Conservation (phyloP, 2,888 invertebrate genomes). For the Eilema depressum region DNA sequence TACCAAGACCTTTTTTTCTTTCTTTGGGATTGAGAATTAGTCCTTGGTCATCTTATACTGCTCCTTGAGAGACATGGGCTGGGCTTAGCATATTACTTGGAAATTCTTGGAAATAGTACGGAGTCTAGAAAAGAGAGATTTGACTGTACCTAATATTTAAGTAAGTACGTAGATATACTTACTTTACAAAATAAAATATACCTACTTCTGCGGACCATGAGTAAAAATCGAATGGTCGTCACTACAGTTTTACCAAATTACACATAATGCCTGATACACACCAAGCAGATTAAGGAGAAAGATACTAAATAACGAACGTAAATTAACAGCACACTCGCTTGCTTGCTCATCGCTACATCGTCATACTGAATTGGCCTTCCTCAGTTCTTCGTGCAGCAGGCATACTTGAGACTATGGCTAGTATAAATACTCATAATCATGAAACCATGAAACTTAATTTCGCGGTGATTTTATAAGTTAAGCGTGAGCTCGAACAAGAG, state of each 20-base stretch:
- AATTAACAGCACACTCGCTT: background rate
- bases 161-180: no score
- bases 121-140: background rate
- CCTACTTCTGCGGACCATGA: background rate
- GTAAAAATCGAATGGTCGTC: no score
- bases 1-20: no score
- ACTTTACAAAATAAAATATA: no score
- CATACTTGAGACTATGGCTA: background rate
- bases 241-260: no score
- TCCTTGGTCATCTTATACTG: no score
- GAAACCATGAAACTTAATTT: background rate
- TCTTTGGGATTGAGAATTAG: no score
- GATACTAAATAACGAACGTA: background rate
- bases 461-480: background rate
- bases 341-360: background rate
- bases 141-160: no score
- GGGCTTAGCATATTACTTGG: no score
- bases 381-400: background rate
- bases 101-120: no score
- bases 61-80: no score
- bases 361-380: background rate
- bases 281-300: background rate
- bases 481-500: conserved; percentile 26
- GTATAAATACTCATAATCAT: background rate
- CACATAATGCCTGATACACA: background rate